Evolutionary conservation across 2,113 vertebrate genomes (phyloP), one percentile per base, ranked within the genome.

Genomic region (Heliornis fulica): DNA sequence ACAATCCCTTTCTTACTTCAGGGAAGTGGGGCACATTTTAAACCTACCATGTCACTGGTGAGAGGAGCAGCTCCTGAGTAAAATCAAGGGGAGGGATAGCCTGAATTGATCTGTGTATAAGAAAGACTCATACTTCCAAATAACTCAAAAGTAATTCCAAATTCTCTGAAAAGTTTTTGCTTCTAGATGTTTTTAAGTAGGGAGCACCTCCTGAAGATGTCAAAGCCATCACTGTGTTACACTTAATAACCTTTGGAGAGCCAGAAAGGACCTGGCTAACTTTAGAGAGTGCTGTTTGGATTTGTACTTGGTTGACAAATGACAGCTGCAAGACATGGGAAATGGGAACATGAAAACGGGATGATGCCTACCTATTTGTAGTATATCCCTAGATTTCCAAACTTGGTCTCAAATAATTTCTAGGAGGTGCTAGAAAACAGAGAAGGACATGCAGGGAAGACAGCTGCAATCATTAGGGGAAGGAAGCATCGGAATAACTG

Each of bases 341-440:
- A 80, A 61, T 66, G 0, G 4, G 20, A 66, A 61, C 13, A n/a
- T 0, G 0, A 29, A 72, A 75, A 79, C 19, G 14, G 43, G 26
- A 78, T 34, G 18, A 51, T 74, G 9, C 9, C 54, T 50, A 48
- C 31, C 59, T 40, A 83, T 64, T 32, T 69, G 29, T 63, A 89
- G 10, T 50, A 23, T 1, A 0, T n/a, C 38, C n/a, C 51, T 10
- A 41, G 6, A 63, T 91, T 86, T 71, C 46, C 46, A 78, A 60
- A 75, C 21, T 7, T 43, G 31, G 89, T 26, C 43, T 71, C 29
- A 13, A 71, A 14, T 64, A 83, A 28, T 53, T 82, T 89, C 43
- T 43, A 78, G 10, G 10, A 69, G 11, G 38, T 51, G 69, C 86
- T 28, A 34, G 29, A 74, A 84, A 87, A 40, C 43, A 72, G 34